Evolutionary conservation across 1,140 invertebrate species (phyloP).

Genomic region (Neotoxoptera formosana): DNA sequence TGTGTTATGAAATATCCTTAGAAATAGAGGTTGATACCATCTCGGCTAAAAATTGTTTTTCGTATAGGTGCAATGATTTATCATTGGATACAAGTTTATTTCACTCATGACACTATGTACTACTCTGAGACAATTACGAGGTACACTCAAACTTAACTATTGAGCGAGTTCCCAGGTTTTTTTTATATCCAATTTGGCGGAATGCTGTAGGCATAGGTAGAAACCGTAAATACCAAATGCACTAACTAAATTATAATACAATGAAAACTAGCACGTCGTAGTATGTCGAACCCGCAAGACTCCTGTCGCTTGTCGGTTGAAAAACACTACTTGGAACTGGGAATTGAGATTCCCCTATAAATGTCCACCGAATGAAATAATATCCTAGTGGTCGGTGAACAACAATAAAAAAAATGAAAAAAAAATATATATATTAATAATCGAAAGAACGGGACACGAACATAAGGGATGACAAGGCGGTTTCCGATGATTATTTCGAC

Average conservation of each 20-base stretch:
- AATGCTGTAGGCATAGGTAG: not conserved
- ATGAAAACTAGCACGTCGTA: not conserved
- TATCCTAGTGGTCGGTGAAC: slow-evolving; percentile 17
- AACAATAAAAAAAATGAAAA: slow-evolving; percentile 41
- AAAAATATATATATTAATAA: slow-evolving; percentile 37
- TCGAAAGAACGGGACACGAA: slow-evolving; percentile 38
- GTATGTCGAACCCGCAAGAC: not conserved
- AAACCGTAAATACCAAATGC: not conserved
- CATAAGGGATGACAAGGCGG: slow-evolving; percentile 58
- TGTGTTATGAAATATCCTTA: no score
- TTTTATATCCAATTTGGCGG: not conserved
- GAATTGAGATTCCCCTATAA: not conserved
- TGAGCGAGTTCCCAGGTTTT: not conserved
- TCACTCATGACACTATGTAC: not conserved
- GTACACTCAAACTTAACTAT: not conserved
- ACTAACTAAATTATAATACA: not conserved
- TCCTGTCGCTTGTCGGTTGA: not conserved
- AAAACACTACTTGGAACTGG: not conserved
- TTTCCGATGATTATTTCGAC: slow-evolving; percentile 57
- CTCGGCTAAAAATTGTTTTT: no score
- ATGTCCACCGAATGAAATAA: slow-evolving; percentile 25
- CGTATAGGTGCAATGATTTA: no score
- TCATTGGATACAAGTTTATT: not conserved
- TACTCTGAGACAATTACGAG: not conserved
- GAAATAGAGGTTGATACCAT: no score